A percentile compares a stretch with the other conserved stretches of the same genome.
These are phyloP conservation scores for Eupithecia inturbata DNA, from an alignment of 2,888 invertebrate genomes.

Conservation along the genomic window DNA sequence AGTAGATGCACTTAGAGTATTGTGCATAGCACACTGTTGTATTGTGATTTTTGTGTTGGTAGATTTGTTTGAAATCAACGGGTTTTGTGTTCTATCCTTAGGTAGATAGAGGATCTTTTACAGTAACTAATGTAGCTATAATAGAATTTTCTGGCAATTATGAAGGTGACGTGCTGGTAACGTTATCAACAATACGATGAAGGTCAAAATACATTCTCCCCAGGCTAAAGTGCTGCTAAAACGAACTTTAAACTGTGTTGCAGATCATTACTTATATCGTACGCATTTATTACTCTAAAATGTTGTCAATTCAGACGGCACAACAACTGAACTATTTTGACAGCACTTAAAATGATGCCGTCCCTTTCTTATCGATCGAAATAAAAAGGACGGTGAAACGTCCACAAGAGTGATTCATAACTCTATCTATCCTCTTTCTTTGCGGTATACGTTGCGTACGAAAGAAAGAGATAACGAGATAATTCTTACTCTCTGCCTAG, in stretches of 20 bases:
- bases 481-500: not conserved
- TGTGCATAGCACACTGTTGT: slow-evolving; percentile 63
- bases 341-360: not conserved
- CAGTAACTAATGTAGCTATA: not conserved
- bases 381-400: not conserved
- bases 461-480: not conserved
- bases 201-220: not conserved
- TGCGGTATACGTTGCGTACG: no score
- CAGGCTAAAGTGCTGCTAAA: not conserved
- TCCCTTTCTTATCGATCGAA: not conserved
- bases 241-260: not conserved
- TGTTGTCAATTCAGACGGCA: not conserved
- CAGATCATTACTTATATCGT: not conserved
- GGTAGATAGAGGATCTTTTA: not conserved
- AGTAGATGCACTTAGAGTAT: slow-evolving; percentile 48
- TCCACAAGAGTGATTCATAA: not conserved
- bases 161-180: not conserved
- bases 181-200: not conserved
- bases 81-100: slow-evolving; percentile 17
- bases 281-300: not conserved
- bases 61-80: slow-evolving; percentile 48
- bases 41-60: slow-evolving; percentile 51
- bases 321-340: not conserved
- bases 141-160: not conserved
- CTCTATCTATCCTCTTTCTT: not conserved